Conservation (phyloP, 2,888 invertebrate genomes). For the Lissocephala sabroskyi region DNA sequence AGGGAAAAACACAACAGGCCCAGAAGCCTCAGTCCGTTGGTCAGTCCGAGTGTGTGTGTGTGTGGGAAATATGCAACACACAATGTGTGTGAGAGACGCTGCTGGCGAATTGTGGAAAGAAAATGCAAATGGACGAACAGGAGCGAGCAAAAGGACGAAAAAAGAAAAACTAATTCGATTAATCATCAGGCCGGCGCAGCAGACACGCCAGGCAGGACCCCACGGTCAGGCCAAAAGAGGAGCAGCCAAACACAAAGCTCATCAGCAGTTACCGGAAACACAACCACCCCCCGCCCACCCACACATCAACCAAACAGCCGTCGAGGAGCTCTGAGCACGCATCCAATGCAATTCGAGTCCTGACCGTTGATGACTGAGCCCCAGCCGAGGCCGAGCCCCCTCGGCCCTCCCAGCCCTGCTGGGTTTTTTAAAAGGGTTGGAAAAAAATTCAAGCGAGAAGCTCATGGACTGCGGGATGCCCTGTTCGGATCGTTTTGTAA, state of each 20-base stretch:
- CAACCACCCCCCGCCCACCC: not conserved
- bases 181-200: conserved; percentile 44
- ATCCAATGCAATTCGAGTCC: not conserved
- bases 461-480: too few relatives aligned
- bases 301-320: not conserved
- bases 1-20: not conserved
- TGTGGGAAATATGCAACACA: conserved; percentile 54
- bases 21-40: conserved; percentile 23
- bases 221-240: too few relatives aligned
- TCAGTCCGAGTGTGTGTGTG: conserved; percentile 29
- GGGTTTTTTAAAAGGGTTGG: too few relatives aligned
- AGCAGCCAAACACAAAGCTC: not conserved
- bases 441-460: too few relatives aligned
- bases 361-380: not conserved
- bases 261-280: not conserved
- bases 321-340: not conserved
- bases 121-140: conserved; percentile 58
- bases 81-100: conserved; percentile 13
- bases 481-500: too few relatives aligned
- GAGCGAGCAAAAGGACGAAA: conserved; percentile 35
- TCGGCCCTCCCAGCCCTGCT: too few relatives aligned
- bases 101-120: conserved; percentile 32
- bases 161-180: conserved; percentile 58
- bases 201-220: not conserved
- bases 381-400: too few relatives aligned